Evolutionary conservation across 2,797 vertebrate species (phyloP), one percentile per base, ranked within the genome.

Genomic region (Leuciscus waleckii): DNA sequence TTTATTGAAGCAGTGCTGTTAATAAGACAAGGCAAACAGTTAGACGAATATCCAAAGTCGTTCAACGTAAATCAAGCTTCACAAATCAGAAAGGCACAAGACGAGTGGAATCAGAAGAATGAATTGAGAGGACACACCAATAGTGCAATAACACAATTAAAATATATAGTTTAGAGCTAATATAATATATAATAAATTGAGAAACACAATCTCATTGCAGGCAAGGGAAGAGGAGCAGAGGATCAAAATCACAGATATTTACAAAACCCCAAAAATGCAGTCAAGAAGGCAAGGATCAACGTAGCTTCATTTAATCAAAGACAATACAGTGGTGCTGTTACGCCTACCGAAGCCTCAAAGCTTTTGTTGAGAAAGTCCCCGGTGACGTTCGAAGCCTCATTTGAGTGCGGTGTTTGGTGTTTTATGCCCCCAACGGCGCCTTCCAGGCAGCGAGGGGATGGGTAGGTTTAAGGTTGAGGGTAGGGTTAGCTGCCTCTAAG

Each of bases 31-130:
- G 29, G 70, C n/a, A 73, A 73, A 49, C 19, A 7, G 71, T 51
- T 43, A 4, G 70, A 29, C 16, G 14, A 2, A 49, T 23, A 76
- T 13, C 19, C 17, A 56, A 32, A 49, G 8, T 5, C 4, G 17
- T 49, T 74, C 26, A 74, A 74, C 43, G 29, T 29, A 43, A 70
- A 41, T 69, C 68, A 73, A 74, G 71, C 43, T 74, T 29, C n/a
- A 49, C 26, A 49, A 49, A 74, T 74, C 71, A 74, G 26, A 32
- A 74, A 49, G 26, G 49, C 4, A 19, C 17, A 68, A 21, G 65
- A 68, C 0, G 43, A 49, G 43, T 9, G 14, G 7, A 73, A 46
- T 21, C 4, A 43, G 46, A 46, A 26, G 14, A 49, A 14, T 5
- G 11, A 73, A 49, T 37, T 37, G 1, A 68, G 14, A 65, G 67